phyloP scores from a whole-genome alignment of 2,797 vertebrate species.

The Peromyscus attwateri region DNA sequence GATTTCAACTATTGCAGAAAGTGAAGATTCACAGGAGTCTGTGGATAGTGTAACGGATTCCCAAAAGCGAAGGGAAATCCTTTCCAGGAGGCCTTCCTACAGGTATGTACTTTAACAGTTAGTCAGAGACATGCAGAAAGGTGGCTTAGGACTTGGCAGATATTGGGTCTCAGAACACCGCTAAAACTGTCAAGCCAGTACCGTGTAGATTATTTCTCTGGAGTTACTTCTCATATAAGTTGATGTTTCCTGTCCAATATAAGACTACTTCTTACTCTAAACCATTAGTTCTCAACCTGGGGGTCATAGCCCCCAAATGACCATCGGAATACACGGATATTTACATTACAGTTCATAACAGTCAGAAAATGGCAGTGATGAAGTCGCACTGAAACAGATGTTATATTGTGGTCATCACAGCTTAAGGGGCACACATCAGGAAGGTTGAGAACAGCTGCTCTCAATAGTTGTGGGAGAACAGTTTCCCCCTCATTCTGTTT shows the following conservation, averaged over 20 bases:
- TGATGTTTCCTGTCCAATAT: background rate
- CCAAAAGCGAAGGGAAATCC: slow-evolving; percentile 99
- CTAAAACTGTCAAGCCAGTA: background rate
- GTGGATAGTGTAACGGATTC: slow-evolving; percentile 99
- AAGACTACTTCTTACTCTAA: slow-evolving; percentile 7
- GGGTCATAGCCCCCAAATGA: background rate
- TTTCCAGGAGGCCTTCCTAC: slow-evolving; percentile 98
- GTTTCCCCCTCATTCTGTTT: slow-evolving; percentile 8
- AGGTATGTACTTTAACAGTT: slow-evolving; percentile 89
- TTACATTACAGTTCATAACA: background rate
- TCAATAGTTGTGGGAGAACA: slow-evolving; percentile 1
- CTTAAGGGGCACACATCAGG: background rate
- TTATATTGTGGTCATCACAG: background rate
- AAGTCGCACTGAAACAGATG: background rate
- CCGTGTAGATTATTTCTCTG: background rate
- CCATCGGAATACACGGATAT: too few species aligned
- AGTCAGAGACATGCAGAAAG: background rate
- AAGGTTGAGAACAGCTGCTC: background rate
- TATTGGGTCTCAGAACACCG: background rate
- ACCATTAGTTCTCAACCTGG: background rate
- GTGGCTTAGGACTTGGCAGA: background rate
- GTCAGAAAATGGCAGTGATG: background rate
- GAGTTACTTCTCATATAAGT: slow-evolving; percentile 47
- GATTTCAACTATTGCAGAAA: slow-evolving; percentile 99
- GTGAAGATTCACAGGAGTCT: slow-evolving; percentile 99